A percentile compares a stretch with the other conserved stretches of the same genome.
These are phyloP conservation scores for Anoplopoma fimbria DNA, from an alignment of 2,113 vertebrate species.

Conservation along the genomic window DNA sequence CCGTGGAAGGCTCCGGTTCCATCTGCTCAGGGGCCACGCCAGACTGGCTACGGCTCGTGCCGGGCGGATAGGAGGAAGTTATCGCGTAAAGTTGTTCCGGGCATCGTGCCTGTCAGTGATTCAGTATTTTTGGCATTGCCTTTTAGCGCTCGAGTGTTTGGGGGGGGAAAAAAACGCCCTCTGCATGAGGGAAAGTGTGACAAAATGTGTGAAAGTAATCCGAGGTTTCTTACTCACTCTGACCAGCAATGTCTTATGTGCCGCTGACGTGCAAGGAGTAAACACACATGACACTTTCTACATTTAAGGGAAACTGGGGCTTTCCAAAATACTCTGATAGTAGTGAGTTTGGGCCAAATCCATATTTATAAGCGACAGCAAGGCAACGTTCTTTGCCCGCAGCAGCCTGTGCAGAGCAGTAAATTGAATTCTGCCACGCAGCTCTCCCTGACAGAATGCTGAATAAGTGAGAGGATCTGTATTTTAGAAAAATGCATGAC, in stretches of 20 bases:
- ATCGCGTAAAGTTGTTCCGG: slow-evolving; percentile 69
- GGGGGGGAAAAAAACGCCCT: slow-evolving; percentile 39
- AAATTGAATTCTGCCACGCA: slow-evolving; percentile 81
- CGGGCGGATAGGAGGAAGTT: slow-evolving; percentile 59
- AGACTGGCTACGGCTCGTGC: slow-evolving; percentile 45
- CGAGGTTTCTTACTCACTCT: slow-evolving; percentile 50
- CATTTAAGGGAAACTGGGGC: slow-evolving; percentile 56
- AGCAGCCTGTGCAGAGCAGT: slow-evolving; percentile 78
- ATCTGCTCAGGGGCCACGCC: slow-evolving; percentile 63
- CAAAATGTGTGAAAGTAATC: slow-evolving; percentile 67
- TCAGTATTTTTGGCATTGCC: slow-evolving; percentile 66
- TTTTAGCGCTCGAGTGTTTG: slow-evolving; percentile 43
- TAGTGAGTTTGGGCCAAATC: slow-evolving; percentile 74
- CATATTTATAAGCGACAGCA: slow-evolving; percentile 81
- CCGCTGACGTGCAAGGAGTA: slow-evolving; percentile 51
- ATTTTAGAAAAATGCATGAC: slow-evolving; percentile 79
- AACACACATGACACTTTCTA: slow-evolving; percentile 62
- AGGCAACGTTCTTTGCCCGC: slow-evolving; percentile 76
- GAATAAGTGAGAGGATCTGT: slow-evolving; percentile 82
- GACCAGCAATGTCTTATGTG: slow-evolving; percentile 51
- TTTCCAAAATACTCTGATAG: slow-evolving; percentile 71
- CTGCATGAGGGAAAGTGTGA: slow-evolving; percentile 55
- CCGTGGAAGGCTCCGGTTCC: slow-evolving; percentile 53
- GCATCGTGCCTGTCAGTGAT: slow-evolving; percentile 65
- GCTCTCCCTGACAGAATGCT: slow-evolving; percentile 81